Evolutionary conservation across 2,797 vertebrate genomes (phyloP), one percentile per base, ranked within the genome.

Genomic region (Eulemur mongoz): DNA sequence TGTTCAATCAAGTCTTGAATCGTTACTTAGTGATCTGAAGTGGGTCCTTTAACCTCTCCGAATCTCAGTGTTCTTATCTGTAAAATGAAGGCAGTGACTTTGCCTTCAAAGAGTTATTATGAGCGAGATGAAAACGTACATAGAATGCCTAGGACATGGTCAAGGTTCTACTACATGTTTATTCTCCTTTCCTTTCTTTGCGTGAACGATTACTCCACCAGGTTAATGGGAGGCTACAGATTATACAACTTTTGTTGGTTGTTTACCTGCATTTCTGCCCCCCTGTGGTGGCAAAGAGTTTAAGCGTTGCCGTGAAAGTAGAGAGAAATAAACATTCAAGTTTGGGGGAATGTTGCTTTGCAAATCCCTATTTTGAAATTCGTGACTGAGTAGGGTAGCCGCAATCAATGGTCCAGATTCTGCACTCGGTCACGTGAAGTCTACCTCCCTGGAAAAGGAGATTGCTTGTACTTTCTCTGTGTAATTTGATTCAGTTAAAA

Each of bases 401-500:
- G 38, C 27, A 11, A 5, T 43, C 27, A 11, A 5, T 32, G 65
- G 18, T 69, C 45, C 23, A 30, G n/a, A 76, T 52, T 43, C 69
- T 59, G 2, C 52, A 40, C 4, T 50, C 52, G 14, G 20, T 27
- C 43, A 7, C 1, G 9, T 30, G 72, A 61, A 14, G 30, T 83
- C 40, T 80, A 4, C 20, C 45, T 75, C 48, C 8, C 17, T 11
- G 2, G 25, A 63, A 95, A 89, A 81, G 7, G 23, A 87, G 20
- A 45, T 22, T 2, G 7, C 22, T 93, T 75, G 4, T 84, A 38
- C 59, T 63, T 93, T 23, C 45, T 92, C 61, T 22, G 2, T 43
- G 32, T 78, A 87, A 92, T 83, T 72, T 87, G 45, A 80, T 86
- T 90, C 70, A n/a, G n/a, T 76, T 18, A 22, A 79, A 80, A 54